phyloP scores from a whole-genome alignment of 2,888 invertebrate species.

The Acanthosepion pharaonis region DNA sequence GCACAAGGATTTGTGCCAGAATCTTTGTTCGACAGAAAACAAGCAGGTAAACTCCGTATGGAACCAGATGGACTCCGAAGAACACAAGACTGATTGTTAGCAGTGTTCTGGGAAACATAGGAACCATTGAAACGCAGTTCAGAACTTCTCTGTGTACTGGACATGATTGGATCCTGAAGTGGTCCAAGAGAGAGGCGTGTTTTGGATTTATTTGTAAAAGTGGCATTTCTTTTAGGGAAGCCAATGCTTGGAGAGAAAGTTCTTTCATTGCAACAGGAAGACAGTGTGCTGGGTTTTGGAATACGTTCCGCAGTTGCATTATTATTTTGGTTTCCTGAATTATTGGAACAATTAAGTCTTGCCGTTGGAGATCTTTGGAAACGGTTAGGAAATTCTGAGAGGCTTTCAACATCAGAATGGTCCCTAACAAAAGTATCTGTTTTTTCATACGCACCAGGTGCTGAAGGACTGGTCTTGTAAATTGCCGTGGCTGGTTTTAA shows the following conservation, averaged over 20 bases:
- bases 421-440: neutral
- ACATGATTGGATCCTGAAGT: constrained; percentile 40
- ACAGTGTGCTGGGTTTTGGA: neutral
- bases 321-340: neutral
- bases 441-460: neutral
- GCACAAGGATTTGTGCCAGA: neutral
- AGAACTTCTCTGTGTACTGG: constrained; percentile 36
- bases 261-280: neutral
- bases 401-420: neutral
- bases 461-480: constrained; percentile 36
- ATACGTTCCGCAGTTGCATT: neutral
- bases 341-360: neutral
- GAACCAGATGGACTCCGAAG: neutral
- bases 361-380: neutral
- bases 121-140: neutral
- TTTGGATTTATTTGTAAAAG: constrained; percentile 17
- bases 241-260: neutral
- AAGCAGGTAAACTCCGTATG: neutral
- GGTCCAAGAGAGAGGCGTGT: constrained; percentile 16
- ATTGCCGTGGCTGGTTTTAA: constrained; percentile 35
- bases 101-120: constrained; percentile 36
- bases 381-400: neutral
- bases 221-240: neutral
- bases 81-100: neutral
- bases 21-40: neutral